Evolutionary conservation across 2,113 vertebrate species (phyloP).

Genomic region (Salvelinus fontinalis): DNA sequence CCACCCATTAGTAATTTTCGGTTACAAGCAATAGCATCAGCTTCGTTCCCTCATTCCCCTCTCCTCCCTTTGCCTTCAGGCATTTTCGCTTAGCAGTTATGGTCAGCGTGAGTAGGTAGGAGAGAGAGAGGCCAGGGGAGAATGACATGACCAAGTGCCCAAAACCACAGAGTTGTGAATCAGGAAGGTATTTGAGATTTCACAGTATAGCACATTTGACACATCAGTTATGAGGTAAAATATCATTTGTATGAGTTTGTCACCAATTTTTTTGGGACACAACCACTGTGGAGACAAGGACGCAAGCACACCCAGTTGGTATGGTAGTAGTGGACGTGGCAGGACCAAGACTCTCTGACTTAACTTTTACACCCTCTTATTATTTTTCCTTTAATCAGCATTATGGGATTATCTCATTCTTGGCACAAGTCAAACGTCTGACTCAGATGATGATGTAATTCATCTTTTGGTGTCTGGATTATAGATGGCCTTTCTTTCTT

Average conservation of each 20-base stretch:
- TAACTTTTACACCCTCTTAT: not conserved
- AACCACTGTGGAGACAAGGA: not conserved
- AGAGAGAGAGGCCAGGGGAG: not conserved
- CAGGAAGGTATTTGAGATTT: not conserved
- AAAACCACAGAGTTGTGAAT: not conserved
- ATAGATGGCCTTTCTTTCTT: not conserved
- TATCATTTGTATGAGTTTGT: too few species aligned
- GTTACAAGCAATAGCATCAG: not conserved
- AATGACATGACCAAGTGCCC: not conserved
- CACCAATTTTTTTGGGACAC: not conserved
- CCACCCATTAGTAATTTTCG: not conserved
- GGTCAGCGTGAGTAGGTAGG: not conserved
- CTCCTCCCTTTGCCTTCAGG: not conserved
- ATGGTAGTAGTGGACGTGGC: too few species aligned
- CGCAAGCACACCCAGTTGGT: not conserved
- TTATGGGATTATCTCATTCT: not conserved
- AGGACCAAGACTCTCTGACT: not conserved
- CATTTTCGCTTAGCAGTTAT: not conserved
- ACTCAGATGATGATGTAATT: not conserved
- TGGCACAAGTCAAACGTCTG: not conserved
- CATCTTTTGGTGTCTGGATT: not conserved
- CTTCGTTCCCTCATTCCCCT: not conserved
- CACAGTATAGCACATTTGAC: too few species aligned
- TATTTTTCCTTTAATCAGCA: not conserved
- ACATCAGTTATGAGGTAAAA: too few species aligned